phyloP scores from a whole-genome alignment of 2,797 vertebrate species.

The Merluccius polli region DNA sequence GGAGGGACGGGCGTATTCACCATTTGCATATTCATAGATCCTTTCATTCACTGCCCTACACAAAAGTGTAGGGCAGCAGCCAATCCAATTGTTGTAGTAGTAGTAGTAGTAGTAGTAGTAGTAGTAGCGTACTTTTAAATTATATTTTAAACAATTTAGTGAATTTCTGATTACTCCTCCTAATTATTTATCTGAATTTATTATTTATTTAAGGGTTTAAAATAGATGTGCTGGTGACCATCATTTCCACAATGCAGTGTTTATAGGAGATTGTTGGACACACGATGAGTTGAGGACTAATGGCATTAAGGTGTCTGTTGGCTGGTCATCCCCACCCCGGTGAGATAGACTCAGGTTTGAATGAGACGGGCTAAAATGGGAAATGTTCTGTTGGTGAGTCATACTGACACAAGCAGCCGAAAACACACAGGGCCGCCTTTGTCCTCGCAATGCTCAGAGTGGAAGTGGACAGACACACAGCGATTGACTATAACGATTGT shows the following conservation, averaged over 20 bases:
- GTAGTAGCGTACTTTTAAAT: neutral
- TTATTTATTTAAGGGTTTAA: neutral
- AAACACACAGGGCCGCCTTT: conserved; percentile 29
- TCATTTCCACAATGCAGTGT: neutral
- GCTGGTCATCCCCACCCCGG: conserved; percentile 1
- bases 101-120: too few species aligned
- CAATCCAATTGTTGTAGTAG: neutral
- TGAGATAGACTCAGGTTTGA: conserved; percentile 18
- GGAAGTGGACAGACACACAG: conserved; percentile 19
- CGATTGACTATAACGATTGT: conserved; percentile 11
- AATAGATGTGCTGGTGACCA: neutral
- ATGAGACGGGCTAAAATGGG: conserved; percentile 18
- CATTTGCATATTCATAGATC: neutral
- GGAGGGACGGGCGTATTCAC: neutral
- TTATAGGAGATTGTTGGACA: neutral
- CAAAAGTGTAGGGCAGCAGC: neutral
- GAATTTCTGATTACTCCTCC: neutral
- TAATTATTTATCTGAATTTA: neutral
- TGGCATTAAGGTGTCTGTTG: neutral
- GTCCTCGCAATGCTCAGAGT: conserved; percentile 17
- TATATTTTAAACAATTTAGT: neutral
- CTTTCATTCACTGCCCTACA: neutral
- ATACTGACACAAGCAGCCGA: conserved; percentile 5
- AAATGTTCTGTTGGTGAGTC: neutral
- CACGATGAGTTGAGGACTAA: neutral